These are phyloP conservation scores for Lasius fuliginosus DNA, from an alignment of 2,888 invertebrate species.

Conservation along the genomic window DNA sequence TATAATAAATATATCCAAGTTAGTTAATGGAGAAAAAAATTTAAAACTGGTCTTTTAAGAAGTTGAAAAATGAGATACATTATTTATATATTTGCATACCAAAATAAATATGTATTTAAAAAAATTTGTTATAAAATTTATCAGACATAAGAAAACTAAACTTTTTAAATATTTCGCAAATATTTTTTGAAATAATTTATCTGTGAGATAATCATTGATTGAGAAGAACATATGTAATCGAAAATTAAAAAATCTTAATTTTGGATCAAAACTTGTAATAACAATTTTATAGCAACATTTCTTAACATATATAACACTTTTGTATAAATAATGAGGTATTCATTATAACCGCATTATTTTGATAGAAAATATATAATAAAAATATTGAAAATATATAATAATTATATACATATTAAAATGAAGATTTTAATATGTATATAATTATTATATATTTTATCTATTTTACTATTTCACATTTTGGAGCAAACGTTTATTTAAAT, in stretches of 20 bases:
- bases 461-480: not conserved
- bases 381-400: too few species aligned
- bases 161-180: constrained; percentile 5
- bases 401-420: too few species aligned
- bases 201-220: too few species aligned
- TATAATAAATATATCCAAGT: not conserved
- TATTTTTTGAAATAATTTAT: not conserved
- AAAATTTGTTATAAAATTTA: constrained; percentile 7
- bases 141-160: constrained; percentile 1
- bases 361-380: too few species aligned
- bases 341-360: too few species aligned
- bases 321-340: too few species aligned
- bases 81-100: not conserved
- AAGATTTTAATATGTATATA: not conserved
- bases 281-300: too few species aligned
- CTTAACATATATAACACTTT: too few species aligned
- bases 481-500: not conserved
- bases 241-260: too few species aligned
- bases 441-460: not conserved
- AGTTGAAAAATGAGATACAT: not conserved
- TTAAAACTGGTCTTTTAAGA: not conserved
- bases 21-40: not conserved
- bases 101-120: constrained; percentile 2
- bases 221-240: too few species aligned
- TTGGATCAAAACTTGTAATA: too few species aligned